A percentile compares a stretch with the other conserved stretches of the same genome.
These are phyloP conservation scores for Cariama cristata DNA, from an alignment of 2,113 vertebrate genomes.

Conservation along the genomic window DNA sequence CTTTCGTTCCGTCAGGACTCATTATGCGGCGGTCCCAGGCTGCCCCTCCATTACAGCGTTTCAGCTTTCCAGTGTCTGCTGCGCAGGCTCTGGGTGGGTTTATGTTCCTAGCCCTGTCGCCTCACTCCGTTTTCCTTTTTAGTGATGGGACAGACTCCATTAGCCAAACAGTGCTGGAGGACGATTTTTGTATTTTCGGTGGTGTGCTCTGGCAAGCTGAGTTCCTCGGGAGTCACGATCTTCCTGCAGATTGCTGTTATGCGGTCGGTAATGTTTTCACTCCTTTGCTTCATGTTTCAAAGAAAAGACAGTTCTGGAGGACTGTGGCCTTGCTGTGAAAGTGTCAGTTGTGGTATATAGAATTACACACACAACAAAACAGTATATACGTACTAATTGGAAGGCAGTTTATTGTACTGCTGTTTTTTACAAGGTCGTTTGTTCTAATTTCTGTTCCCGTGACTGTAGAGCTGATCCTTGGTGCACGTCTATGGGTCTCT, in stretches of 20 bases:
- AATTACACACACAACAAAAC: background rate
- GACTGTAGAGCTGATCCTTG: background rate
- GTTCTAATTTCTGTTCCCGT: background rate
- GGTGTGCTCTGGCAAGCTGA: background rate
- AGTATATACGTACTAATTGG: background rate
- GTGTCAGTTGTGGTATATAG: background rate
- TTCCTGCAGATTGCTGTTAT: background rate
- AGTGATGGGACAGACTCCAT: background rate
- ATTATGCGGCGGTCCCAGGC: background rate
- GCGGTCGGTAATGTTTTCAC: background rate
- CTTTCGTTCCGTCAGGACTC: background rate
- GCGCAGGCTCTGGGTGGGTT: background rate
- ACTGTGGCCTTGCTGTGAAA: background rate
- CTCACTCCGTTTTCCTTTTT: background rate
- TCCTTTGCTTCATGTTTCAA: background rate
- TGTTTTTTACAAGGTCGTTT: background rate
- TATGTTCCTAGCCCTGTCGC: background rate
- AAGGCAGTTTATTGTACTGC: background rate
- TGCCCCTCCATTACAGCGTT: background rate
- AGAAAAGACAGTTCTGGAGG: background rate
- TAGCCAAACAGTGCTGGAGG: background rate
- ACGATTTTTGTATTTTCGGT: background rate
- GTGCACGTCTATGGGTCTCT: rapidly evolving
- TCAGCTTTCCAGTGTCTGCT: background rate
- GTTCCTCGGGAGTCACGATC: background rate